Base-by-base conservation (phyloP, 2,888 invertebrate genomes). In the Caprella mutica region DNA sequence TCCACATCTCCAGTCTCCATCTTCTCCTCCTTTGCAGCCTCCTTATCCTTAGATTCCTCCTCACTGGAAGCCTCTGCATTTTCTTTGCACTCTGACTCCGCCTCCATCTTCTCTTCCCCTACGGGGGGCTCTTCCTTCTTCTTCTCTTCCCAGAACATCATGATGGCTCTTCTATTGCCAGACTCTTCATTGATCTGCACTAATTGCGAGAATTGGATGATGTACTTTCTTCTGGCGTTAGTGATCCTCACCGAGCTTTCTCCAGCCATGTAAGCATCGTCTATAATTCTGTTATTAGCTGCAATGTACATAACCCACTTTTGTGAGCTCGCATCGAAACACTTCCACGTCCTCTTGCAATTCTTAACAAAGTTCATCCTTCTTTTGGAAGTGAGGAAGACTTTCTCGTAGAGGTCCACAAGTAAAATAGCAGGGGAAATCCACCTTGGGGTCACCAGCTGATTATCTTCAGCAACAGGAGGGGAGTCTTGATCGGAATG, bases 321-420 rank as follows among this genome's bases (percentile, higher is more conserved):
- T 3, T 85, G 85, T 12, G 81, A 80, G n/a, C 82, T 80, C 51
- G 86, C 78, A 71, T 89, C 87, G 71, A 84, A 87, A 86, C 86
- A 88, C 67, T 85, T 83, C 88, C 88, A 88, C 17, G 71, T 69
- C 52, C 75, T 74, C 53, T 71, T 69, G 3, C 61, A 61, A 70
- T 72, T 73, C 67, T 73, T 72, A 60, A 82, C 79, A 78, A 84
- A 81, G 26, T 79, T 75, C 44, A 77, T 74, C 67, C 82, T 81
- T 24, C 86, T 74, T 64, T 81, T 80, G 1, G 84, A 80, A 26
- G 82, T 79, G 33, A 81, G 76, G 3, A 84, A 79, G 12, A 85
- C 81, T 72, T 85, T 86, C 65, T 86, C 85, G 66, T 85, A 79
- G 48, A 85, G 78, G 71, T 88, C 87, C 23, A 88, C 77, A 21